Evolutionary conservation across 2,797 vertebrate genomes (phyloP).

Genomic region (Pachyuromys duprasi): DNA sequence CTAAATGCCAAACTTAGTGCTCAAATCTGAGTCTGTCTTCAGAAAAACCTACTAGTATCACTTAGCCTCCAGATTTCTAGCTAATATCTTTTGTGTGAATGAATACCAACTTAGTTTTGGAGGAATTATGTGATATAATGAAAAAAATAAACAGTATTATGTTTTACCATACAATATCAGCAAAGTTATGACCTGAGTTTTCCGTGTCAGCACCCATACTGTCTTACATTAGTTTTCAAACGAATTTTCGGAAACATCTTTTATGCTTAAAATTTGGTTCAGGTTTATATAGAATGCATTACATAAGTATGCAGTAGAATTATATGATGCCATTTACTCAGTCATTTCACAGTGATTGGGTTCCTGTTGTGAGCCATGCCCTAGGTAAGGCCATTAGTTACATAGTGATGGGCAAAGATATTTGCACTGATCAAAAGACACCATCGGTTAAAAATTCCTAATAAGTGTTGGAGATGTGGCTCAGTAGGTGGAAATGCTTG

Average conservation of each 20-base stretch:
- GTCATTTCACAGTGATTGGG: neutral
- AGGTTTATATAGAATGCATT: conserved; percentile 22
- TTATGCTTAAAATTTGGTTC: neutral
- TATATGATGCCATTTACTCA: neutral
- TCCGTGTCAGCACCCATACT: neutral
- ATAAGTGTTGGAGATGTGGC: neutral
- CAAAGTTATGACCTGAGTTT: neutral
- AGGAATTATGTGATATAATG: neutral
- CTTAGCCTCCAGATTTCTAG: neutral
- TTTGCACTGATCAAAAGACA: neutral
- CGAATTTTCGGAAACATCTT: neutral
- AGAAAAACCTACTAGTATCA: neutral
- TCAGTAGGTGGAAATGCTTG: neutral
- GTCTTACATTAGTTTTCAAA: neutral
- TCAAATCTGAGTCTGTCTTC: neutral
- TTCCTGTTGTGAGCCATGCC: neutral
- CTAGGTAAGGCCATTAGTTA: neutral
- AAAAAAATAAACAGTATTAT: neutral
- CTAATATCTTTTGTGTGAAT: neutral
- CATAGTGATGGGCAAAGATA: neutral
- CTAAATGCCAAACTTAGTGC: neutral
- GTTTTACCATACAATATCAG: neutral
- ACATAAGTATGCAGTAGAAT: neutral
- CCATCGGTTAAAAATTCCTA: neutral
- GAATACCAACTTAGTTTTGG: neutral